phyloP scores from a whole-genome alignment of 2,797 vertebrate genomes.

The Hipposideros larvatus region DNA sequence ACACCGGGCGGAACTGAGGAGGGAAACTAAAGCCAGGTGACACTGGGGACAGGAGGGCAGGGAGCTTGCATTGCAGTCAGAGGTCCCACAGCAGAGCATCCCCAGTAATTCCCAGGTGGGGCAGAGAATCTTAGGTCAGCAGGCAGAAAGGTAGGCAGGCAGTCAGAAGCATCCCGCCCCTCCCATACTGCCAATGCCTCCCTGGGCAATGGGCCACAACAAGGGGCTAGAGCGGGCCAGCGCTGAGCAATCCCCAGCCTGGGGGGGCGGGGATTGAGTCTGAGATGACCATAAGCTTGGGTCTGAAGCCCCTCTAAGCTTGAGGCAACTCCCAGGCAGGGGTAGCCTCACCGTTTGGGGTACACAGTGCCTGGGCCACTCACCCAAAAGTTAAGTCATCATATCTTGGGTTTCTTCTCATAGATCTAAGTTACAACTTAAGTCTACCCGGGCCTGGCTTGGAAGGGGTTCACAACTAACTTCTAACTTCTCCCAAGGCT shows the following conservation, averaged over 20 bases:
- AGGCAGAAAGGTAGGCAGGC: not conserved
- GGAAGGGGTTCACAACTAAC: not conserved
- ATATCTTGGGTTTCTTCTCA: not conserved
- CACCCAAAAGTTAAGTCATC: constrained; percentile 7
- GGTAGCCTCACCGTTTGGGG: not conserved
- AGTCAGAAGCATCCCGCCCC: not conserved
- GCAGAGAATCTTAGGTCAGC: not conserved
- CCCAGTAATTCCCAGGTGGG: not conserved
- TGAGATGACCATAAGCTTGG: not conserved
- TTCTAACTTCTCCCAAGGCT: not conserved
- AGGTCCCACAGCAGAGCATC: not conserved
- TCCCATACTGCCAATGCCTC: no score
- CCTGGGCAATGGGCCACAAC: not conserved
- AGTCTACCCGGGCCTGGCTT: not conserved
- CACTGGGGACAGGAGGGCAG: not conserved
- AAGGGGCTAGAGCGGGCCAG: not conserved
- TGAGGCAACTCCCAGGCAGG: not conserved
- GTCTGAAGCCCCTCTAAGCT: no score
- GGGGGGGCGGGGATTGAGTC: not conserved
- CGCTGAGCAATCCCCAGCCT: not conserved
- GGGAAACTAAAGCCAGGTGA: not conserved
- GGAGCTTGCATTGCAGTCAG: not conserved
- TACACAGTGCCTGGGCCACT: not conserved
- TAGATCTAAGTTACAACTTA: not conserved
- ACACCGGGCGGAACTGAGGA: not conserved